These are phyloP conservation scores for Cremastobaeus sp. DNA, from an alignment of 2,888 invertebrate species.

Conservation along the genomic window DNA sequence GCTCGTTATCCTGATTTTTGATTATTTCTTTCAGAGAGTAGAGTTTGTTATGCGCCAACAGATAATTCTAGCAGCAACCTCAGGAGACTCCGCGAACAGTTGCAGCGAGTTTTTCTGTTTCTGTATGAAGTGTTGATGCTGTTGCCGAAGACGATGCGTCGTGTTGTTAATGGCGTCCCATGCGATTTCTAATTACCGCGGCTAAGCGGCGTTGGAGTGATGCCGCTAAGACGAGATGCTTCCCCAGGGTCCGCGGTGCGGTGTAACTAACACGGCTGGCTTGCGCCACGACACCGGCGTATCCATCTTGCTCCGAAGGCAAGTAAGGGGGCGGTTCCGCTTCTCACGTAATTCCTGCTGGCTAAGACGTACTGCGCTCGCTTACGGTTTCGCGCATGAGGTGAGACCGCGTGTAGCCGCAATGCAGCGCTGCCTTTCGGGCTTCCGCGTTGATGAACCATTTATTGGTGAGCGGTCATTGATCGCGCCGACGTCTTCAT, in stretches of 20 bases:
- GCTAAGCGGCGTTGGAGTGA: slow-evolving; percentile 66
- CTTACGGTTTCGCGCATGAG: slow-evolving; percentile 54
- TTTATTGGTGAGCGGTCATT: slow-evolving; percentile 30
- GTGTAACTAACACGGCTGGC: slow-evolving; percentile 74
- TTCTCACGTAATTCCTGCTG: slow-evolving; percentile 69
- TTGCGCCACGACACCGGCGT: slow-evolving; percentile 74
- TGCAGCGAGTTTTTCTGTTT: neutral
- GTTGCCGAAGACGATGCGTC: slow-evolving; percentile 32
- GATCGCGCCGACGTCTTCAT: neutral
- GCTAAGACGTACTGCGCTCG: slow-evolving; percentile 66
- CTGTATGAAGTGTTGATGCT: slow-evolving; percentile 44
- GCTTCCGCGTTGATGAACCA: slow-evolving; percentile 49
- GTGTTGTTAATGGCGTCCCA: slow-evolving; percentile 60
- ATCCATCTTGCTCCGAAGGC: slow-evolving; percentile 71
- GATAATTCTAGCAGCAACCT: too few species aligned
- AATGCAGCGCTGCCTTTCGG: slow-evolving; percentile 43
- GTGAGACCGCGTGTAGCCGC: slow-evolving; percentile 52
- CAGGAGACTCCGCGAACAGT: neutral
- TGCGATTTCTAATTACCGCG: slow-evolving; percentile 72
- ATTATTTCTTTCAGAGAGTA: too few species aligned
- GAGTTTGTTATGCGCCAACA: too few species aligned
- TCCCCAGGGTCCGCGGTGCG: slow-evolving; percentile 63
- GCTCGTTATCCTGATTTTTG: too few species aligned
- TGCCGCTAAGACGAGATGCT: slow-evolving; percentile 67
- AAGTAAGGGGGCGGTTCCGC: slow-evolving; percentile 65